A percentile compares a stretch with the other conserved stretches of the same genome.
These are phyloP conservation scores for Peromyscus leucopus DNA, from an alignment of 2,113 vertebrate genomes.

Conservation along the genomic window DNA sequence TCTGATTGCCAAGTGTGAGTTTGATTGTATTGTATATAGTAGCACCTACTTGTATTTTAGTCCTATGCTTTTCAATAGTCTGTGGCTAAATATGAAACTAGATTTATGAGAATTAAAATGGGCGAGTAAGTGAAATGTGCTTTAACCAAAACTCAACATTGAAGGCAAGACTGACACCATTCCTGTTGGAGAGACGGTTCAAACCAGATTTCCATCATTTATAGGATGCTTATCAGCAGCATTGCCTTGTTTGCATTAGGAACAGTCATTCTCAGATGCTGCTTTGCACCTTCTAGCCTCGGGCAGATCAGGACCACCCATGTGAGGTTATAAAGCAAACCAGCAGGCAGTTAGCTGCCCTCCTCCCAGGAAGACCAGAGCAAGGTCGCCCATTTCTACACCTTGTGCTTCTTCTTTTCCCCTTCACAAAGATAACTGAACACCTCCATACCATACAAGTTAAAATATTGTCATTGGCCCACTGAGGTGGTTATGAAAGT, in stretches of 20 bases:
- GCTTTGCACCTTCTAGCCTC: background rate
- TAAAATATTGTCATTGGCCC: constrained; percentile 24
- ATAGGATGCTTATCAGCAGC: background rate
- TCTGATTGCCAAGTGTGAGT: constrained; percentile 54
- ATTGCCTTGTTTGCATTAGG: constrained; percentile 27
- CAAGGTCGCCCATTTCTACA: background rate
- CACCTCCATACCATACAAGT: background rate
- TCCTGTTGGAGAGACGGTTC: constrained; percentile 20
- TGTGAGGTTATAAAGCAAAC: background rate
- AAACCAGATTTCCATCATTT: background rate
- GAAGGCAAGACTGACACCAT: constrained; percentile 35
- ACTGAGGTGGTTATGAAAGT: background rate
- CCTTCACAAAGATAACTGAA: background rate
- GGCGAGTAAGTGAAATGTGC: constrained; percentile 34
- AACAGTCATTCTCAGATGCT: constrained; percentile 1
- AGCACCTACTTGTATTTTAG: constrained; percentile 65
- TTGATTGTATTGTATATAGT: constrained; percentile 58
- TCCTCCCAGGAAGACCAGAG: background rate
- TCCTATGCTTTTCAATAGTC: constrained; percentile 63
- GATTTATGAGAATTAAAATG: constrained; percentile 60
- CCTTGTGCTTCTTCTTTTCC: background rate
- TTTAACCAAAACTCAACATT: constrained; percentile 45
- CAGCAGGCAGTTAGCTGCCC: background rate
- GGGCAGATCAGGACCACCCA: constrained; percentile 12
- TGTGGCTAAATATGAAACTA: constrained; percentile 67